These are phyloP conservation scores for Escarpia spicata DNA, from an alignment of 2,888 invertebrate species.

Conservation along the genomic window DNA sequence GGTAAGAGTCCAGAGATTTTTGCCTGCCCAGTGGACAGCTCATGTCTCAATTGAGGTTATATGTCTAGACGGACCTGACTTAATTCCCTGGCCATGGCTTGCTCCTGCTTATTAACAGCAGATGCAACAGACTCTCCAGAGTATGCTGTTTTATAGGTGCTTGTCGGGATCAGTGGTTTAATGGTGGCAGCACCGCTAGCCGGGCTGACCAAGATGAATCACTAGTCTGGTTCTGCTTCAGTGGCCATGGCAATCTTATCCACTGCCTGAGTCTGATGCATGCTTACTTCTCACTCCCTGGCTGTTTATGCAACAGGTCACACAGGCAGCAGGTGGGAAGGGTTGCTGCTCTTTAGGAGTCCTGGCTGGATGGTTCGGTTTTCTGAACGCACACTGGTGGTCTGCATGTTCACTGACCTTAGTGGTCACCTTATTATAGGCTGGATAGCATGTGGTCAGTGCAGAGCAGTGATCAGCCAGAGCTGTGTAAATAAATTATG, in stretches of 20 bases:
- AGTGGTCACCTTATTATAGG: conserved; percentile 22
- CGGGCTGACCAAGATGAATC: conserved; percentile 17
- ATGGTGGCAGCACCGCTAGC: conserved; percentile 12
- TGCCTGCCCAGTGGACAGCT: not conserved
- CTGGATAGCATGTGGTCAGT: conserved; percentile 24
- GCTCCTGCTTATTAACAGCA: conserved; percentile 23
- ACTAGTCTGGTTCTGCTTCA: conserved; percentile 22
- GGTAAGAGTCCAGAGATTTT: not conserved
- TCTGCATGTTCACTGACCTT: not conserved
- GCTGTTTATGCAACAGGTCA: conserved; percentile 21
- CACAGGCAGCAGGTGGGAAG: not conserved
- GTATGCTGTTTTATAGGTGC: conserved; percentile 23
- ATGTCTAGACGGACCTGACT: conserved; percentile 19
- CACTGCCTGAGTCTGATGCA: conserved; percentile 7
- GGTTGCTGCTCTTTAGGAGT: not conserved
- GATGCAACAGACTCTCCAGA: conserved; percentile 14
- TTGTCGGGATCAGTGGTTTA: conserved; percentile 25
- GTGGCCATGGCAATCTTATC: not conserved
- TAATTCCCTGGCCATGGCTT: conserved; percentile 18
- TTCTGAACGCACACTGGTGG: not conserved
- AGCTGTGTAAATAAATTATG: conserved; percentile 24
- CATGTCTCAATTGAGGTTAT: conserved; percentile 18
- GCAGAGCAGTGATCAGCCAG: conserved; percentile 9
- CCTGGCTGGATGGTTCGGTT: not conserved
- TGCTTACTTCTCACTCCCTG: not conserved